Evolutionary conservation across 1,140 invertebrate species (phyloP).

Genomic region (Medauroidea extradentata): DNA sequence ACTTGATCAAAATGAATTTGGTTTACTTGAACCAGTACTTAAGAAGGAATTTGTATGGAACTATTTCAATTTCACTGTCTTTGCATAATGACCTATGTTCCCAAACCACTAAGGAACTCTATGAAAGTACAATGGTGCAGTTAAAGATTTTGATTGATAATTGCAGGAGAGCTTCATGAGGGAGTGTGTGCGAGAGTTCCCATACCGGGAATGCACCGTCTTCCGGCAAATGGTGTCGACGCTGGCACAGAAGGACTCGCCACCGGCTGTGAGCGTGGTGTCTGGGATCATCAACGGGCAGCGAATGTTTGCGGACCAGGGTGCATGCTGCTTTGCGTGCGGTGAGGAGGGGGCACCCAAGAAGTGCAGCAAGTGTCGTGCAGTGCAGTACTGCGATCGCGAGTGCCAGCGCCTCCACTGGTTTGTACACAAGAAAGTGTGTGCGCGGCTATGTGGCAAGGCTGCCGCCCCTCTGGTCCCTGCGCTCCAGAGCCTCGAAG

Average conservation of each 20-base stretch:
- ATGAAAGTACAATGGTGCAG: too few species aligned
- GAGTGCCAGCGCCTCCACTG: conserved; percentile 94
- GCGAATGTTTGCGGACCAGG: conserved; percentile 57
- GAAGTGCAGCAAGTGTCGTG: conserved; percentile 94
- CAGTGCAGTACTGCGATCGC: conserved; percentile 88
- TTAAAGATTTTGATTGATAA: too few species aligned
- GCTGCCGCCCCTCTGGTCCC: neutral
- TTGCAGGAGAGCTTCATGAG: conserved; percentile 67
- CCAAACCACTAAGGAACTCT: too few species aligned
- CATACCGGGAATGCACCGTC: conserved; percentile 77
- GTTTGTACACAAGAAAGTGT: conserved; percentile 91
- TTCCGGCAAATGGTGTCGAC: conserved; percentile 74
- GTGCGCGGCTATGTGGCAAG: conserved; percentile 40
- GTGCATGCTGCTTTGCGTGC: conserved; percentile 76
- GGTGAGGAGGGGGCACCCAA: conserved; percentile 83
- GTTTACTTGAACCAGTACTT: too few species aligned
- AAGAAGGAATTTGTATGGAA: too few species aligned
- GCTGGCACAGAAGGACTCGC: conserved; percentile 59
- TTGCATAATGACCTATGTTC: too few species aligned
- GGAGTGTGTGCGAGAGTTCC: conserved; percentile 82
- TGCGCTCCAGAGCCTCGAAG: neutral
- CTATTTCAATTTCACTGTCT: too few species aligned
- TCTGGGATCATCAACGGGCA: conserved; percentile 85
- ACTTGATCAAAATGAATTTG: too few species aligned
- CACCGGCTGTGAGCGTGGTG: conserved; percentile 68